These are phyloP conservation scores for Diaperis boleti DNA, from an alignment of 2,888 invertebrate genomes.

Conservation along the genomic window DNA sequence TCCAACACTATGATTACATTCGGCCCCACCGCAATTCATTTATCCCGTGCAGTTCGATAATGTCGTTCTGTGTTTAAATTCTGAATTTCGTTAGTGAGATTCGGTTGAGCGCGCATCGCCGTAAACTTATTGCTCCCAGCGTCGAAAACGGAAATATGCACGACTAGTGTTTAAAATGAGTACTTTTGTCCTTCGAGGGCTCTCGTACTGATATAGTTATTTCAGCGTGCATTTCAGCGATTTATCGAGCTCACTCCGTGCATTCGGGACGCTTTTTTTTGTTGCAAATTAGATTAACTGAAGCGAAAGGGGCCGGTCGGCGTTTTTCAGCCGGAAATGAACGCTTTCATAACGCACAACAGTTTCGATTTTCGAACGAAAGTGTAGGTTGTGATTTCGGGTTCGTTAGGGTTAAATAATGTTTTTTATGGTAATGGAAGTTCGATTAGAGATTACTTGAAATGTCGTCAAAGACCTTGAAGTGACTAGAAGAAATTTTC, in stretches of 20 bases:
- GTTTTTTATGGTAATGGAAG: too few species aligned
- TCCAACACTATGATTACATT: slow-evolving; percentile 28
- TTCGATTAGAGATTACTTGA: too few species aligned
- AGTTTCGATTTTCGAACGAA: too few species aligned
- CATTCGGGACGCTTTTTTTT: background rate
- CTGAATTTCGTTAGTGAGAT: slow-evolving; percentile 32
- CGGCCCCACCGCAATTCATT: slow-evolving; percentile 29
- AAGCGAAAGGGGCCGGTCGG: background rate
- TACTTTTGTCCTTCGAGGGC: slow-evolving; percentile 15
- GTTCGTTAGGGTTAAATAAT: too few species aligned
- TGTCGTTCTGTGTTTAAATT: slow-evolving; percentile 34
- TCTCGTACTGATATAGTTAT: slow-evolving; percentile 14
- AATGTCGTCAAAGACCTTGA: too few species aligned
- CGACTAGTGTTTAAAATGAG: slow-evolving; percentile 23
- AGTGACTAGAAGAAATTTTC: too few species aligned
- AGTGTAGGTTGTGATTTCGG: too few species aligned
- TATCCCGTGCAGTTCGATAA: slow-evolving; percentile 33
- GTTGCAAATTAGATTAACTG: background rate
- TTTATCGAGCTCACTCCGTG: background rate
- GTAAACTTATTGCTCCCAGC: slow-evolving; percentile 23
- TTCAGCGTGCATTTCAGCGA: background rate
- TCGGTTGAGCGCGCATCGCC: slow-evolving; percentile 25
- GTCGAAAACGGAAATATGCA: slow-evolving; percentile 32
- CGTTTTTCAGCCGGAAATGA: background rate
- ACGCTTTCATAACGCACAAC: too few species aligned